Percentiles rank a stretch among this genome's conserved stretches.
These are phyloP conservation scores for Puntigrus tetrazona DNA, from an alignment of 2,113 vertebrate genomes.

Conservation along the genomic window DNA sequence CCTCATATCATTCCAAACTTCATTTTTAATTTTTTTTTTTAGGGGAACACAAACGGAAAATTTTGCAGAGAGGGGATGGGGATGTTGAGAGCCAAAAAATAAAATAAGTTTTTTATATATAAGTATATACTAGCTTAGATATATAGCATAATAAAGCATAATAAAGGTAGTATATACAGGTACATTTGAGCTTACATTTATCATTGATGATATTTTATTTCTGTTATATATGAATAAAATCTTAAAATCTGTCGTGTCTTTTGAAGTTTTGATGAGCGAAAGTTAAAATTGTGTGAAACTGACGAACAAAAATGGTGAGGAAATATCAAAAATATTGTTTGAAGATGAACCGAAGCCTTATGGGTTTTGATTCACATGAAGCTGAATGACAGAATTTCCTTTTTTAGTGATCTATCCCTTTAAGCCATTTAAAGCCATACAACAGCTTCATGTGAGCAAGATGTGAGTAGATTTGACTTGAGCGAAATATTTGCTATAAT, in stretches of 20 bases:
- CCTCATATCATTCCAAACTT: neutral
- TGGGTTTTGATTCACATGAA: neutral
- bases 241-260: neutral
- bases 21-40: neutral
- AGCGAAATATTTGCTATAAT: no score
- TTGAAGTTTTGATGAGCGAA: neutral
- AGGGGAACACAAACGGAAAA: neutral
- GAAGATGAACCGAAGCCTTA: neutral
- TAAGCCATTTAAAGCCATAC: neutral
- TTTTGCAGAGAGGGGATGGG: neutral
- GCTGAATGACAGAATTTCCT: neutral
- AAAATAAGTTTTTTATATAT: no score
- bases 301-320: neutral
- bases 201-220: neutral
- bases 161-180: no score
- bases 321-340: neutral
- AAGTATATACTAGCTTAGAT: no score
- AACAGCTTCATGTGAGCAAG: neutral
- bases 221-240: neutral
- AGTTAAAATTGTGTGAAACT: neutral
- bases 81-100: neutral
- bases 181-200: neutral
- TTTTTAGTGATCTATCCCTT: neutral
- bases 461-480: neutral
- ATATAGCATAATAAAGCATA: no score